Evolutionary conservation across 2,113 vertebrate genomes (phyloP).

Genomic region (Toxotes jaculatrix): DNA sequence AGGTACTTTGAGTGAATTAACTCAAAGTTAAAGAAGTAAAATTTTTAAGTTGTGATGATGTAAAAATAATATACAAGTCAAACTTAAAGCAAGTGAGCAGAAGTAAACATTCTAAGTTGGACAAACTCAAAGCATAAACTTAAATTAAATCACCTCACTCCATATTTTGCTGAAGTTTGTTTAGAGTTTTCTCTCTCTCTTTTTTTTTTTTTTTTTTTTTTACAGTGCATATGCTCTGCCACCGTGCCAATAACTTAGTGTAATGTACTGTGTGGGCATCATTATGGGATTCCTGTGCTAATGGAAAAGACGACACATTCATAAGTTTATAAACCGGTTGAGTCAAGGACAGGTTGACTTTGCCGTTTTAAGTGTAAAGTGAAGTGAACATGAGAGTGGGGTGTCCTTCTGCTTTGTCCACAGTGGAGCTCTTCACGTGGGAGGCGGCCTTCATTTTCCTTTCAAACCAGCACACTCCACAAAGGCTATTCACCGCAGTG

Average conservation of each 20-base stretch:
- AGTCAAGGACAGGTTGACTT: constrained; percentile 14
- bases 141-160: no score
- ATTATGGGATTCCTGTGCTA: neutral
- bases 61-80: no score
- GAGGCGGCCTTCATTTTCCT: constrained; percentile 60
- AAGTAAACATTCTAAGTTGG: no score
- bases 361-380: constrained; percentile 18
- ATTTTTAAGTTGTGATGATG: no score
- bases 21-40: no score
- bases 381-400: constrained; percentile 8
- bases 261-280: no score
- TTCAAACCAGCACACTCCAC: constrained; percentile 56
- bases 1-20: no score
- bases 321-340: neutral
- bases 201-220: no score
- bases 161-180: no score
- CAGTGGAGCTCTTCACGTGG: constrained; percentile 45
- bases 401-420: constrained; percentile 47
- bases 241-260: neutral
- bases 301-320: neutral
- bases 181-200: no score
- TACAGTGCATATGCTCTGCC: neutral
- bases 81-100: no score
- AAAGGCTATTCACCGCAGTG: constrained; percentile 58
- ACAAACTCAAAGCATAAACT: no score